Evolutionary conservation across 2,797 vertebrate species (phyloP).

Genomic region (Molossus alvarezi): DNA sequence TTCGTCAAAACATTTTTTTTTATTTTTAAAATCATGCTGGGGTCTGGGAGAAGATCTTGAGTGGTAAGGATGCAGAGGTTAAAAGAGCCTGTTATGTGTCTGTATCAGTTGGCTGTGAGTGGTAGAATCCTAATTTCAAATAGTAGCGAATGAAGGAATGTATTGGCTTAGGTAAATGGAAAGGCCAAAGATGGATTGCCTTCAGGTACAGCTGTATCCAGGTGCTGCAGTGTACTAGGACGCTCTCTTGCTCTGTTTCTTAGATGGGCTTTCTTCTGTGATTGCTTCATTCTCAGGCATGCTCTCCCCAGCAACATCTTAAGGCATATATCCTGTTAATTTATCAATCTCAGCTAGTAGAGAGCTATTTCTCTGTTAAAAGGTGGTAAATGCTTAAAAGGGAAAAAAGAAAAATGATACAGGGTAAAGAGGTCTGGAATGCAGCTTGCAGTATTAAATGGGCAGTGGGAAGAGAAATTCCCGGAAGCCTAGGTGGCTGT

Average conservation of each 20-base stretch:
- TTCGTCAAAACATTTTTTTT: not conserved
- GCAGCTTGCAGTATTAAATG: not conserved
- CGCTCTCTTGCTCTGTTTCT: not conserved
- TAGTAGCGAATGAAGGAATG: not conserved
- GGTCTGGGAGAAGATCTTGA: not conserved
- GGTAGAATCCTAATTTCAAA: not conserved
- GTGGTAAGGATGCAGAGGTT: not conserved
- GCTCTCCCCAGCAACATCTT: not conserved
- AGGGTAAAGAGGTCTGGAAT: not conserved
- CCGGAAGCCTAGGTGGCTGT: too few species aligned
- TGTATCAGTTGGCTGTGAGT: not conserved
- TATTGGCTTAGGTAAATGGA: not conserved
- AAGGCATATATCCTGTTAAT: not conserved
- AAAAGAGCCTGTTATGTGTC: not conserved
- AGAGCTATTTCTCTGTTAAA: not conserved
- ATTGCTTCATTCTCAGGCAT: not conserved
- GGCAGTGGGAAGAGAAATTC: not conserved
- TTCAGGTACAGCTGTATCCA: not conserved
- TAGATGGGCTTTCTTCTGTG: not conserved
- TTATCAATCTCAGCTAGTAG: not conserved
- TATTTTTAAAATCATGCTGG: not conserved
- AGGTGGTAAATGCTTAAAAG: too few species aligned
- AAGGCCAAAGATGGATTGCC: fast-evolving
- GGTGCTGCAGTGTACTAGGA: not conserved
- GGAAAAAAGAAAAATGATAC: not conserved